Evolutionary conservation across 2,113 vertebrate genomes (phyloP), one percentile per base, ranked within the genome.

Genomic region (Anolis carolinensis): DNA sequence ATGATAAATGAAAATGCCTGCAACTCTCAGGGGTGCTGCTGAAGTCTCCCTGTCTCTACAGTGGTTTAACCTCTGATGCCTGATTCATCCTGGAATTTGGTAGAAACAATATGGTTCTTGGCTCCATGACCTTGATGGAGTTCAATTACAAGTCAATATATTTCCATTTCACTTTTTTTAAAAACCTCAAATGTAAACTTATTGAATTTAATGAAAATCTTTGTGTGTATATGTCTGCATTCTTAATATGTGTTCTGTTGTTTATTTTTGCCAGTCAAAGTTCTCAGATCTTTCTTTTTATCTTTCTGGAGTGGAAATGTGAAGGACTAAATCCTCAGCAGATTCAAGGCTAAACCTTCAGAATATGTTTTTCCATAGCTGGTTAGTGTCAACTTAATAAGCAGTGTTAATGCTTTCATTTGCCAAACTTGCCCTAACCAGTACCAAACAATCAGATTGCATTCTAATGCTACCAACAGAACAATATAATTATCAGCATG

Each of bases 351-450:
- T 81, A 68, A 81, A 72, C 85, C 4, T 25, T 89, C 18, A 39
- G 21, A 14, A 84, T 79, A 36, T 91, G n/a, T 55, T 36, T 48
- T 76, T 68, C 50, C 65, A 21, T 52, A 81, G 34, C 25, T 89
- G 59, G 39, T 86, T 91, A 83, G 59, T 62, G 71, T 78, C 59
- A 36, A 1, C 82, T 76, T 71, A 0, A 0, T 70, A 87, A 92
- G 73, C 23, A 88, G 73, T 52, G 85, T 84, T 84, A 78, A 86
- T 87, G 5, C 34, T 39, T 85, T 89, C 48, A 90, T 83, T 92
- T 90, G 79, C 86, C 84, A 93, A 94, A 93, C 92, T 93, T 96
- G 91, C 67, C 90, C 90, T 93, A 89, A 92, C 84, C 91, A 91
- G 90, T 91, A 91, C 85, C 72, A 84, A 92, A 89, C 50, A 92